Evolutionary conservation across 2,797 vertebrate species (phyloP).

Genomic region (Bryconaethiops microstoma): DNA sequence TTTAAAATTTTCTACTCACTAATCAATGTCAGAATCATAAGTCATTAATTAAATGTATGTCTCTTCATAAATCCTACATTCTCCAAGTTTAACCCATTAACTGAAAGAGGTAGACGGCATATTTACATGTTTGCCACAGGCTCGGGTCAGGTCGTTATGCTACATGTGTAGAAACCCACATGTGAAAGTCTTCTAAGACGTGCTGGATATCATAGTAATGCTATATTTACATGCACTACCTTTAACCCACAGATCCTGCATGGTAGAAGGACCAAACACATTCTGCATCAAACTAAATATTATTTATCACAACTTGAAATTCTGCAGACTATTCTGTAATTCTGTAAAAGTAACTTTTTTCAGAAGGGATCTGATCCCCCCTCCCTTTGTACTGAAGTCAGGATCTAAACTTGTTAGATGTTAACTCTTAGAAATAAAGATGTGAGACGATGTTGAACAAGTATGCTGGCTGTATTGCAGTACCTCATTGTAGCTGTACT

Average conservation of each 20-base stretch:
- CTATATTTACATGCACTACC: slow-evolving; percentile 43
- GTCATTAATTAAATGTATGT: neutral
- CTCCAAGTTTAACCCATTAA: neutral
- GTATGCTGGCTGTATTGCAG: slow-evolving; percentile 15
- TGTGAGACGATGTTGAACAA: neutral
- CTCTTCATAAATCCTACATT: neutral
- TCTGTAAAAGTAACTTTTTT: no score
- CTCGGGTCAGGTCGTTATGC: slow-evolving; percentile 22
- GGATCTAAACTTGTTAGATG: no score
- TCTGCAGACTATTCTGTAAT: no score
- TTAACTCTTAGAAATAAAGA: no score
- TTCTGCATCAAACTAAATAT: neutral
- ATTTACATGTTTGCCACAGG: slow-evolving; percentile 18
- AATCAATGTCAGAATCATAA: neutral
- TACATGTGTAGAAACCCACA: slow-evolving; percentile 8
- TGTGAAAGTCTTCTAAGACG: slow-evolving; percentile 65
- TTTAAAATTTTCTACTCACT: neutral
- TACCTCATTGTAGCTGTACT: slow-evolving; percentile 88
- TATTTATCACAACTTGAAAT: no score
- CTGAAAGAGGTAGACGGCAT: neutral
- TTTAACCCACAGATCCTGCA: slow-evolving; percentile 7
- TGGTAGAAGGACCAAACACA: neutral
- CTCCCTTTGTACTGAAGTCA: no score
- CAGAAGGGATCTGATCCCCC: no score
- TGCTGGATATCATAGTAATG: slow-evolving; percentile 61